These are phyloP conservation scores for Helogale parvula DNA, from an alignment of 2,113 vertebrate species.

Conservation along the genomic window DNA sequence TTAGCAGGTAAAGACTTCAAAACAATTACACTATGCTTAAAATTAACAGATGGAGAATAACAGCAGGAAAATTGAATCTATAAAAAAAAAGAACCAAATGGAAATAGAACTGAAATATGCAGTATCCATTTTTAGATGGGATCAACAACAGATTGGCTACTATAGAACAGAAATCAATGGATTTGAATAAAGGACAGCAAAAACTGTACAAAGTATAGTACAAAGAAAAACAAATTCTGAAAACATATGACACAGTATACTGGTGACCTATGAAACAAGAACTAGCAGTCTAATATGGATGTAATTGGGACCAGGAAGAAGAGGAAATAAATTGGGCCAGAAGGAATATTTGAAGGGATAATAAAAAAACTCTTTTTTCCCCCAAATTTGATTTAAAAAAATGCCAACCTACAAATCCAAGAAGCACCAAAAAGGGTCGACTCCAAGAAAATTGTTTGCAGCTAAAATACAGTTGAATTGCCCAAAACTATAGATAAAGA, in stretches of 20 bases:
- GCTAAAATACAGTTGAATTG: background rate
- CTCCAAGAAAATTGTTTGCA: background rate
- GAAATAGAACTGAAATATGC: background rate
- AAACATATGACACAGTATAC: background rate
- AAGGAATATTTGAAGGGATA: background rate
- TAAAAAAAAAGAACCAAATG: background rate
- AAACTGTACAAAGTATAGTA: background rate
- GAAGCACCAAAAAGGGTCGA: background rate
- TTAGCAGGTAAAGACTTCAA: background rate
- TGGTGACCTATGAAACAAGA: background rate
- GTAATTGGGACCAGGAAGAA: background rate
- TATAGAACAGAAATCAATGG: background rate
- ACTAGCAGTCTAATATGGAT: background rate
- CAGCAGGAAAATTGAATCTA: background rate
- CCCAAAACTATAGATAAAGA: background rate
- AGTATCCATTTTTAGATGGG: background rate
- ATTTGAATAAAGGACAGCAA: background rate
- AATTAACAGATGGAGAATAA: background rate
- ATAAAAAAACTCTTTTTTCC: too few species aligned
- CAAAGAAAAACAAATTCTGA: background rate
- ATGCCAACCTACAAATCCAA: background rate
- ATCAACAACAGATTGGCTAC: background rate
- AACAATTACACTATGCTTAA: background rate
- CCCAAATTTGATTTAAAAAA: background rate
- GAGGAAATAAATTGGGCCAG: background rate